Percentiles rank a stretch among this genome's conserved stretches.
phyloP scores from a whole-genome alignment of 2,888 invertebrate species.

The Mellilla xanthometata region DNA sequence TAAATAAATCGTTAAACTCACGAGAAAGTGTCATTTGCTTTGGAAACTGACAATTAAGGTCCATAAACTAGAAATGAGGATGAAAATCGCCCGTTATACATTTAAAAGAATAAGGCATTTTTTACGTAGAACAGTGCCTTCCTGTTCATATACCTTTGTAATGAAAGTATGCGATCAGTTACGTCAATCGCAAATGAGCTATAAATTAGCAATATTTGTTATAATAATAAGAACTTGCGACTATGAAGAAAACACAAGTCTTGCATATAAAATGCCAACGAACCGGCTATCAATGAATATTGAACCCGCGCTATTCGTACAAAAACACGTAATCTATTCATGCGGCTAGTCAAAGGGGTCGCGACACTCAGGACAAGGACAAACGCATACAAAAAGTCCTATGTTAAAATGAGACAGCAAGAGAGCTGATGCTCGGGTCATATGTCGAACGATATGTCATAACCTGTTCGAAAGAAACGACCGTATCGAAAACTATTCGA shows the following conservation, averaged over 20 bases:
- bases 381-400: constrained; percentile 43
- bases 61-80: no score
- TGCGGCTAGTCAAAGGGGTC: constrained; percentile 77
- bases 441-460: constrained; percentile 80
- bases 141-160: no score
- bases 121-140: no score
- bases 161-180: no score
- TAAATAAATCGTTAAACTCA: constrained; percentile 9
- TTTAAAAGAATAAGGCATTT: no score
- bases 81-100: no score
- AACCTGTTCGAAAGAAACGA: constrained; percentile 73
- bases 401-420: constrained; percentile 59
- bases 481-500: constrained; percentile 38
- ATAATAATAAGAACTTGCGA: constrained; percentile 7
- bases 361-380: constrained; percentile 67
- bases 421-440: constrained; percentile 68
- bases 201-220: no score
- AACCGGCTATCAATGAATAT: constrained; percentile 78
- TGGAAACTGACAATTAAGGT: neutral
- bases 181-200: no score
- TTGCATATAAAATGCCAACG: constrained; percentile 73
- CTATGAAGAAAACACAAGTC: constrained; percentile 44
- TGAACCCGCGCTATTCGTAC: constrained; percentile 66
- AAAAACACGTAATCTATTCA: constrained; percentile 82
- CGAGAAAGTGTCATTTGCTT: neutral